phyloP scores from a whole-genome alignment of 2,797 vertebrate species.

The Eulemur mongoz region DNA sequence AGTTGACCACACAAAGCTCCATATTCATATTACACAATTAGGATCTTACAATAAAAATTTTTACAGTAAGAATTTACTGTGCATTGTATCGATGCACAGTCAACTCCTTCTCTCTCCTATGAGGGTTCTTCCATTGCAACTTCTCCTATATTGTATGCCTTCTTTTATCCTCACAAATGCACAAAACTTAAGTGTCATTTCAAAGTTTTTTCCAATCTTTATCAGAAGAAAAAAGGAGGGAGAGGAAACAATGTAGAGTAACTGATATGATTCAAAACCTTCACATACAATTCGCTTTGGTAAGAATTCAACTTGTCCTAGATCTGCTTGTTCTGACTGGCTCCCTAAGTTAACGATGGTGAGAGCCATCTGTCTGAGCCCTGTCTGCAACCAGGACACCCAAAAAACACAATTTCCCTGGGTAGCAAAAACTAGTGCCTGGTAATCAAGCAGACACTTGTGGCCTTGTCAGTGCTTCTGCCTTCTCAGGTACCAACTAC shows the following conservation, averaged over 20 bases:
- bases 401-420: neutral
- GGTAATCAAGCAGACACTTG: neutral
- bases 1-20: neutral
- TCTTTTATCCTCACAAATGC: neutral
- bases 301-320: neutral
- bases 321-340: neutral
- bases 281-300: neutral
- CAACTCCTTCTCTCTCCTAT: neutral
- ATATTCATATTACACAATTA: rapidly evolving
- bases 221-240: neutral
- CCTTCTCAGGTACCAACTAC: neutral
- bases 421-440: neutral
- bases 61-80: neutral
- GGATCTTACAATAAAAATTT: neutral
- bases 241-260: neutral
- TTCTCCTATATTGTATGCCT: neutral
- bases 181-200: neutral
- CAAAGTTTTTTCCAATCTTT: neutral
- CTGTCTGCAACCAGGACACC: neutral
- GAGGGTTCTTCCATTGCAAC: neutral
- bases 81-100: neutral
- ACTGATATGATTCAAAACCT: neutral
- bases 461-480: neutral
- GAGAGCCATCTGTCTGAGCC: neutral
- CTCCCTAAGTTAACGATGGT: neutral